Base-by-base conservation (phyloP, 1,140 invertebrate species). In the Ruditapes philippinarum region DNA sequence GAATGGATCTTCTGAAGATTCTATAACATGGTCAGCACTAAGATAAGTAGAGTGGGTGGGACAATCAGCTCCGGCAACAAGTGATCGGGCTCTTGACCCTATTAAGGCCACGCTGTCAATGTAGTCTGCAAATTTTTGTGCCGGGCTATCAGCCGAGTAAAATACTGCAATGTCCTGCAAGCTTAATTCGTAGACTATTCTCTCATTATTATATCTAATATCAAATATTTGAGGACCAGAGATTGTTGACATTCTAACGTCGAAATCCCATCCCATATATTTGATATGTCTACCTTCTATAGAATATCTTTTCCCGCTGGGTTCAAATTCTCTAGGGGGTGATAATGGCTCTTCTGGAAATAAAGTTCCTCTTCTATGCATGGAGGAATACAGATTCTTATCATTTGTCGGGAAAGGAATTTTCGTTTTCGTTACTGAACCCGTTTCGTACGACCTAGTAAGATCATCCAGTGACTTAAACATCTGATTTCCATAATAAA, bases 221-320 rank as follows among this genome's bases (percentile, higher is more conserved):
- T 94, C 89, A 78, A 90, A 92, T 25, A 94, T 33, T 57, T 91
- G 90, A 33, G 93, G 92, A 54, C 94, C 94, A 25, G 68, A 87
- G 28, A 91, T 76, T 25, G 88, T 78, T 3, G 91, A 92, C 91
- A 94, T 92, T 70, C 93, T 80, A 85, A 93, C 91, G 62, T 94
- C 83, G 79, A 95, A 95, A 7, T 91, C 73, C 94, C 94, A 95
- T 17, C 87, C 85, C 90, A 93, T 88, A 62, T 94, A 95, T 60
- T 90, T 81, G 1, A 95, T 89, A 28, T 92, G 88, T 0, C 85
- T 79, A 17, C 92, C 91, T 14, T 90, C 82, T 0, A 95, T 76
- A 14, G 68, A 90, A 89, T 94, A 95, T 40, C 94, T 70, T 78
- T 92, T 92, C 12, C 94, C 94, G 51, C 94, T 92, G n/a, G 94